These are phyloP conservation scores for Trinorchestia longiramus DNA, from an alignment of 1,140 invertebrate genomes.

Conservation along the genomic window DNA sequence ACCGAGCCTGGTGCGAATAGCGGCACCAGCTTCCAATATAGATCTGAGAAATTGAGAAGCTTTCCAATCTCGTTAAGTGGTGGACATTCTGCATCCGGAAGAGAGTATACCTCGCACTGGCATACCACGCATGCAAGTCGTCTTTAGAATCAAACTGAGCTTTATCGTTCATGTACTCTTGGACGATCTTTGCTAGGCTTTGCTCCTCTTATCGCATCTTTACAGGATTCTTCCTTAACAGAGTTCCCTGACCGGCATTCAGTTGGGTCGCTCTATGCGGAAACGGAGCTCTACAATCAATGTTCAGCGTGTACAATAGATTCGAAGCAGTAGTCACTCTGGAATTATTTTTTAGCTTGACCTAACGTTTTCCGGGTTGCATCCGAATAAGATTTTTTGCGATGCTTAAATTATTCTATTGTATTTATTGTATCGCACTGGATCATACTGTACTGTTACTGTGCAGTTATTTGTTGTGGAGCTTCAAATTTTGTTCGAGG, in stretches of 20 bases:
- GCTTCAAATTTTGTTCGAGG: too few relatives aligned
- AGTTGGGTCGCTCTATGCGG: background rate
- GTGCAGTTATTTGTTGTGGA: background rate
- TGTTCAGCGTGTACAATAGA: background rate
- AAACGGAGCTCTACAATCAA: background rate
- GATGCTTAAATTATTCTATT: background rate
- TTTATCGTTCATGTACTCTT: background rate
- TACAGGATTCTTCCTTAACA: background rate
- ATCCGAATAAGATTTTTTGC: background rate
- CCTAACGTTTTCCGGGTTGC: background rate
- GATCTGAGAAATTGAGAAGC: background rate
- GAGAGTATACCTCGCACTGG: background rate
- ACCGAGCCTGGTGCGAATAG: slow-evolving; percentile 5
- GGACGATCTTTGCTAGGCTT: background rate
- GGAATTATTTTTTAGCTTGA: background rate
- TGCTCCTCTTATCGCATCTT: background rate
- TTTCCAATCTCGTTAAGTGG: background rate
- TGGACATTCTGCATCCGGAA: background rate
- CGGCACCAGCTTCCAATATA: background rate
- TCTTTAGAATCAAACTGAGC: background rate
- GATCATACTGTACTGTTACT: background rate
- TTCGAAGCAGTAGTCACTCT: background rate
- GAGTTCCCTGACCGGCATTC: background rate
- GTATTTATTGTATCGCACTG: background rate
- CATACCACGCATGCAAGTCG: background rate